Conservation (phyloP, 2,888 invertebrate genomes). For the Bembecia ichneumoniformis region DNA sequence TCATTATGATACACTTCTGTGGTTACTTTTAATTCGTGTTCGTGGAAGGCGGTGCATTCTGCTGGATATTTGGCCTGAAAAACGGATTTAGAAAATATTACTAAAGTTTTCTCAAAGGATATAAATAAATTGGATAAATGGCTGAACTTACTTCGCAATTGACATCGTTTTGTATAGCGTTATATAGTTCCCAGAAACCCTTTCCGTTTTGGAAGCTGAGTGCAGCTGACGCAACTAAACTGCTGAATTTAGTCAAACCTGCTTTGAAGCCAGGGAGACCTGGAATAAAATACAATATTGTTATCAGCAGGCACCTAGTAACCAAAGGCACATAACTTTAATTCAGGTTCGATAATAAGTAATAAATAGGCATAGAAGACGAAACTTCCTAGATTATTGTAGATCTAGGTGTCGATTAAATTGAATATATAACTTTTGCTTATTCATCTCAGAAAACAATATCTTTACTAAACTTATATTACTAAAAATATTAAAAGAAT, state of each 20-base stretch:
- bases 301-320: no score
- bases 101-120: background rate
- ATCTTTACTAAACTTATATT: no score
- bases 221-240: slow-evolving; percentile 83
- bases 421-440: no score
- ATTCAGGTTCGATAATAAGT: no score
- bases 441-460: no score
- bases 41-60: slow-evolving; percentile 84
- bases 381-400: no score
- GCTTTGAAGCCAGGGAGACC: slow-evolving; percentile 79
- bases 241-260: slow-evolving; percentile 80
- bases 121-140: slow-evolving; percentile 4
- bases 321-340: no score
- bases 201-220: slow-evolving; percentile 81
- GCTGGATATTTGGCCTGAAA: slow-evolving; percentile 77
- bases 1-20: slow-evolving; percentile 88
- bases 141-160: slow-evolving; percentile 77
- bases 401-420: no score
- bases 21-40: slow-evolving; percentile 85
- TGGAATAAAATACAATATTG: slow-evolving; percentile 17
- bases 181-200: slow-evolving; percentile 85
- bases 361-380: no score
- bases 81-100: slow-evolving; percentile 1
- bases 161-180: slow-evolving; percentile 79
- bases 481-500: no score